Conservation (phyloP, 2,797 vertebrate species). For the Lutjanus campechanus region DNA sequence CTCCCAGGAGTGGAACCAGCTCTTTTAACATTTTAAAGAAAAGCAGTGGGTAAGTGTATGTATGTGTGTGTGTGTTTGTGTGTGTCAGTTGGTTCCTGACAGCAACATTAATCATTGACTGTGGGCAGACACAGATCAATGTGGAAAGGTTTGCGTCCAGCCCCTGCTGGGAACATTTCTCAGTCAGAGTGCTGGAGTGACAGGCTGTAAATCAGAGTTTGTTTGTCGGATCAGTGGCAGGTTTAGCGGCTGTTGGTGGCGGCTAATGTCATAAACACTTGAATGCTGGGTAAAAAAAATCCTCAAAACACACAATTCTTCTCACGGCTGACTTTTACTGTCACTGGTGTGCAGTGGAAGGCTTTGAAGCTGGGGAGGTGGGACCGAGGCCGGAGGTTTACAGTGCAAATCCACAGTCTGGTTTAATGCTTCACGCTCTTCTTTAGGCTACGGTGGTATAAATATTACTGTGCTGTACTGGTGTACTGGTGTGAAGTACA, state of each 20-base stretch:
- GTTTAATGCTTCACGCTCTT: neutral
- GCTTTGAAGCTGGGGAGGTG: no score
- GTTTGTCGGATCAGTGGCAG: conserved; percentile 71
- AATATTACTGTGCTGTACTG: no score
- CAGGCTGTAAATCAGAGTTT: conserved; percentile 79
- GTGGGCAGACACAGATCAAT: conserved; percentile 78
- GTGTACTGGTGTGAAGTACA: neutral
- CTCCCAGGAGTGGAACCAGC: conserved; percentile 2
- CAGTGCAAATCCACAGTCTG: neutral
- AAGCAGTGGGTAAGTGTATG: conserved; percentile 11
- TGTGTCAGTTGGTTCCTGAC: conserved; percentile 60
- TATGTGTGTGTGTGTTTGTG: conserved; percentile 16
- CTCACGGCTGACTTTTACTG: conserved; percentile 24
- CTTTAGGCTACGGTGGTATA: neutral
- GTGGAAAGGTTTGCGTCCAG: conserved; percentile 73
- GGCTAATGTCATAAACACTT: conserved; percentile 63
- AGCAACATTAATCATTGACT: conserved; percentile 82
- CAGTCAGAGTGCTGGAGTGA: conserved; percentile 71
- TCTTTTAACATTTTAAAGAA: conserved; percentile 42
- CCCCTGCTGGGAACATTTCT: conserved; percentile 71
- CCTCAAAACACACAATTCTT: conserved; percentile 26
- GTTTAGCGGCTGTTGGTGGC: conserved; percentile 49
- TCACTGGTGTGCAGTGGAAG: neutral
- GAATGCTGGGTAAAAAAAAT: conserved; percentile 20
- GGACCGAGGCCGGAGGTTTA: neutral